Conservation (phyloP, 37 sponge, comb jelly and placozoan genomes). For the Aphrocallistes beatrix region DNA sequence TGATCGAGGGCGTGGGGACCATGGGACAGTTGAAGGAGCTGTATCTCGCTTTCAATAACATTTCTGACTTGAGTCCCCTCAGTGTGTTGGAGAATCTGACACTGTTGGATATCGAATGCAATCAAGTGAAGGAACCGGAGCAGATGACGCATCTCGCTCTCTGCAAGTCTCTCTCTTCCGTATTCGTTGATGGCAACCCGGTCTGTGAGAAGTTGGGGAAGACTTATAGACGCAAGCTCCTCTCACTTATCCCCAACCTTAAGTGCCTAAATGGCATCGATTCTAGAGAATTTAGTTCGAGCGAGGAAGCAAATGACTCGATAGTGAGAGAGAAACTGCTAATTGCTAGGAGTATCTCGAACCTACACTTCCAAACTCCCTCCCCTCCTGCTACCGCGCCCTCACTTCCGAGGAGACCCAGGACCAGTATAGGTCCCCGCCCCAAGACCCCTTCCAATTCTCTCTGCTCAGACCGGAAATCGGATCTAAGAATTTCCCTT, state of each 20-base stretch:
- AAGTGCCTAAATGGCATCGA: neutral
- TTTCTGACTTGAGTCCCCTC: neutral
- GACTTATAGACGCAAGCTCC: neutral
- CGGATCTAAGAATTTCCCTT: neutral
- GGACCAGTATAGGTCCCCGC: neutral
- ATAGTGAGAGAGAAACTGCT: neutral
- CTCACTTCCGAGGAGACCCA: neutral
- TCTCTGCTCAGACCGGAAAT: neutral
- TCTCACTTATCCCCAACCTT: neutral
- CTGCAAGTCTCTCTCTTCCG: neutral
- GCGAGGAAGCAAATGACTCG: neutral
- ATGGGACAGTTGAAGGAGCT: neutral
- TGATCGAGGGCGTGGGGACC: neutral
- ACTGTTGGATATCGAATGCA: neutral
- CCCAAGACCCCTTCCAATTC: neutral
- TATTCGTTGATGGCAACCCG: neutral
- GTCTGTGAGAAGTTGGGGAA: neutral
- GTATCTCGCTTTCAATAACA: neutral
- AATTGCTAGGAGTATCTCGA: neutral
- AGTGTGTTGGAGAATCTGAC: neutral
- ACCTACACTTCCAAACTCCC: neutral
- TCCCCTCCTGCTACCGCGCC: conserved; percentile 9
- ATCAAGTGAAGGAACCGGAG: neutral
- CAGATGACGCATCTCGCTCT: neutral
- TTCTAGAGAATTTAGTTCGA: neutral